phyloP scores from a whole-genome alignment of 2,888 invertebrate genomes.

The Stictocephala bisonia region DNA sequence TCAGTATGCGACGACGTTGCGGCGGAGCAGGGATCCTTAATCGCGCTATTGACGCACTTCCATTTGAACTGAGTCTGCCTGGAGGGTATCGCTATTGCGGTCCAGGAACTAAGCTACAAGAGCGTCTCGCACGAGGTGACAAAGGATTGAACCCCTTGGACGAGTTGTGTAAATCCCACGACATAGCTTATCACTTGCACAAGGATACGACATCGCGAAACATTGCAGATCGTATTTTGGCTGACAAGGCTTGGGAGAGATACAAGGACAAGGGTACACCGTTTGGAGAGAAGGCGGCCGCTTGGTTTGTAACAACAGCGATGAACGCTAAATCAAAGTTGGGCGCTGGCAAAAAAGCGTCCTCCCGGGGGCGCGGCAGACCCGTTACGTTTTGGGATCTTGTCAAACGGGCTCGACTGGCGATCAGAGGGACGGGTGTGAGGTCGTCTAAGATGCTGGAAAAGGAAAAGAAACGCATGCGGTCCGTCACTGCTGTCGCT shows the following conservation, averaged over 20 bases:
- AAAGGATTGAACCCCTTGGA: slow-evolving; percentile 61
- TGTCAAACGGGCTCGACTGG: no score
- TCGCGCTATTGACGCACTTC: neutral
- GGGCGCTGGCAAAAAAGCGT: slow-evolving; percentile 54
- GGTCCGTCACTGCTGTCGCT: no score
- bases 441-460: no score
- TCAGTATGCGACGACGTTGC: neutral
- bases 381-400: no score
- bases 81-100: slow-evolving; percentile 55
- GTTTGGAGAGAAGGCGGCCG: slow-evolving; percentile 44
- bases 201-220: slow-evolving; percentile 47
- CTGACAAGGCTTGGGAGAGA: slow-evolving; percentile 52
- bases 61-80: neutral
- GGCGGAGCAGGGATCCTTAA: neutral
- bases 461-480: no score
- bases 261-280: slow-evolving; percentile 43
- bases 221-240: slow-evolving; percentile 49
- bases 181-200: slow-evolving; percentile 60
- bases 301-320: slow-evolving; percentile 19
- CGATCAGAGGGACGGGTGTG: no score
- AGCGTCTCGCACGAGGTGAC: slow-evolving; percentile 61
- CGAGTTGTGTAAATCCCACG: slow-evolving; percentile 61
- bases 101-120: slow-evolving; percentile 58
- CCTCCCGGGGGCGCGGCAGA: no score
- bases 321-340: slow-evolving; percentile 48